Evolutionary conservation across 2,113 vertebrate species (phyloP).

Genomic region (Sialia sialis): DNA sequence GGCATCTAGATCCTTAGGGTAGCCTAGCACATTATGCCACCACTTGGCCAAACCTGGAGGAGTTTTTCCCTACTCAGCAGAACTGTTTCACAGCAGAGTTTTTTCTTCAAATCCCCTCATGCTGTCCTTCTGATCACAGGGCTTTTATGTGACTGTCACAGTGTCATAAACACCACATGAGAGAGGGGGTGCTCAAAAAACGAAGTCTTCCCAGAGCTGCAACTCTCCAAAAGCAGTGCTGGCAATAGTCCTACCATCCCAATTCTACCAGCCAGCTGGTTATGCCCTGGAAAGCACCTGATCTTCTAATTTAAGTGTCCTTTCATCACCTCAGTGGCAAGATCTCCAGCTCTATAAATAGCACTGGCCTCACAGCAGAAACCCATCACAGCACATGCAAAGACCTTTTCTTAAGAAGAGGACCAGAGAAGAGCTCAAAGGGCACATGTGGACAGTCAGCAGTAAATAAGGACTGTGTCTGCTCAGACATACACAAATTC

Average conservation of each 20-base stretch:
- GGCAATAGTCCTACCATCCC: not conserved
- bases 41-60: not conserved
- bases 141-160: not conserved
- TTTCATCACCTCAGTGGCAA: not conserved
- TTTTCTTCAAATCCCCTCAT: not conserved
- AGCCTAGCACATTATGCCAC: not conserved
- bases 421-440: not conserved
- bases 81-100: not conserved
- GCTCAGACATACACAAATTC: not conserved
- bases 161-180: not conserved
- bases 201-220: not conserved
- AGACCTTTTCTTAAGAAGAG: not conserved
- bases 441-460: not conserved
- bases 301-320: not conserved
- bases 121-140: fast-evolving
- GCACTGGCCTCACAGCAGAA: not conserved
- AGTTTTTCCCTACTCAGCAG: not conserved
- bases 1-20: not conserved
- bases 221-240: not conserved
- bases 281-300: not conserved
- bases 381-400: not conserved
- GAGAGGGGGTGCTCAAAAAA: fast-evolving
- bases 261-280: not conserved
- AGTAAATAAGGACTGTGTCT: not conserved
- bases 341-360: not conserved